Conservation (phyloP, 1,140 invertebrate species). For the Dolichoris vasculosae region DNA sequence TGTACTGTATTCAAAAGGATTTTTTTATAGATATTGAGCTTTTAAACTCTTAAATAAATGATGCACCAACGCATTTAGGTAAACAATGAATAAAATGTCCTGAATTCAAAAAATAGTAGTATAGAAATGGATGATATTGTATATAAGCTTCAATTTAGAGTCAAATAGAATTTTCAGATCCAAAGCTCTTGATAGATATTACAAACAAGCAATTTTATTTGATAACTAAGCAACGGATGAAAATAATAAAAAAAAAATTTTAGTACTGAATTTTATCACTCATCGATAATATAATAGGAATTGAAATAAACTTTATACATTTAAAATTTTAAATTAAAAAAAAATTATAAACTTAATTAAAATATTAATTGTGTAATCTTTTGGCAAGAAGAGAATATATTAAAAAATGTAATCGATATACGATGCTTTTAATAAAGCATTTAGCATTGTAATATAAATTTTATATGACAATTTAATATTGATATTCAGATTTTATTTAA, state of each 20-base stretch:
- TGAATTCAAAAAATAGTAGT: not conserved
- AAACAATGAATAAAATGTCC: not conserved
- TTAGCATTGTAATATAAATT: too few relatives aligned
- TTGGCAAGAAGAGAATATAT: too few relatives aligned
- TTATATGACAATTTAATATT: too few relatives aligned
- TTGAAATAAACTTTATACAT: not conserved
- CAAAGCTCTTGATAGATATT: not conserved
- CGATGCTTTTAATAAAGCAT: too few relatives aligned
- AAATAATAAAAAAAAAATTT: not conserved
- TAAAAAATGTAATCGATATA: too few relatives aligned
- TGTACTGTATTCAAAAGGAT: not conserved
- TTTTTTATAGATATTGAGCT: not conserved
- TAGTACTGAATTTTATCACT: not conserved
- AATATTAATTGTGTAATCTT: too few relatives aligned
- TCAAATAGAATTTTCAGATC: not conserved
- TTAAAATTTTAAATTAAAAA: too few relatives aligned
- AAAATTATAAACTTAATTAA: too few relatives aligned
- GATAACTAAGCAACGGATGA: not conserved
- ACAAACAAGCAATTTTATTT: not conserved
- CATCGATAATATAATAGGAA: not conserved
- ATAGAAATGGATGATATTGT: not conserved
- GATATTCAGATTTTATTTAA: too few relatives aligned
- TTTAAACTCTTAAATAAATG: not conserved
- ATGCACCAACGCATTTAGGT: not conserved
- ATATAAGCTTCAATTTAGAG: not conserved